Evolutionary conservation across 35 echinoderm and acorn worm species (phyloP), one percentile per base, ranked within the genome.

Genomic region (Nesometra sesokonis): DNA sequence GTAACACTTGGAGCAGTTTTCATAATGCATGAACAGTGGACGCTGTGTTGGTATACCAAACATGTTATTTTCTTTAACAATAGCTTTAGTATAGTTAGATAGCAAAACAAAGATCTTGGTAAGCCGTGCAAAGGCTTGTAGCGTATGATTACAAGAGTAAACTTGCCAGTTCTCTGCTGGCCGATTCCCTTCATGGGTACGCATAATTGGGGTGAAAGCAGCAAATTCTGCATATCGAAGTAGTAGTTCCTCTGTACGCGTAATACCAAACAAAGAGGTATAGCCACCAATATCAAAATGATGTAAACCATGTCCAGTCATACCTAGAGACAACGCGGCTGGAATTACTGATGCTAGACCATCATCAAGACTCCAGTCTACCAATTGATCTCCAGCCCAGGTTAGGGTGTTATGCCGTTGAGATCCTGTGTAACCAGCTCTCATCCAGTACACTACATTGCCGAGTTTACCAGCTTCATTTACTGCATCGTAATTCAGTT

Each of bases 231-330:
- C 96, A 33, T 93, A 99, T 7, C 96, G 80, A 4, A 99, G 86
- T 0, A 99, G 83, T 27, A 99, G 96, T 83, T 99, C 96, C 80
- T 99, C 92, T 0, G 96, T 94, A 19, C 96, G 87, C 21, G 84
- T 89, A 78, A 92, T 82, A 36, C 85, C 93, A 82, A 94, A 99
- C 37, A 99, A 85, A 11, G 96, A 93, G 17, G 96, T 99, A 85
- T 88, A 99, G 13, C 96, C 96, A 32, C 96, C 96, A 29, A 94
- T 92, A 57, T 99, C 96, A 37, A 94, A 99, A 83, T 99, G 96
- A 34, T 88, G 83, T 77, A 99, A 30, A 21, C 96, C 96, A 81
- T 85, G 90, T 3, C 96, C 96, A 31, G 90, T 85, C 85, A 99
- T 91, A 35, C 92, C 91, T 23, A 97, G 77, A 7, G 95, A 97